These are phyloP conservation scores for Aelia acuminata DNA, from an alignment of 2,888 invertebrate genomes.

Conservation along the genomic window DNA sequence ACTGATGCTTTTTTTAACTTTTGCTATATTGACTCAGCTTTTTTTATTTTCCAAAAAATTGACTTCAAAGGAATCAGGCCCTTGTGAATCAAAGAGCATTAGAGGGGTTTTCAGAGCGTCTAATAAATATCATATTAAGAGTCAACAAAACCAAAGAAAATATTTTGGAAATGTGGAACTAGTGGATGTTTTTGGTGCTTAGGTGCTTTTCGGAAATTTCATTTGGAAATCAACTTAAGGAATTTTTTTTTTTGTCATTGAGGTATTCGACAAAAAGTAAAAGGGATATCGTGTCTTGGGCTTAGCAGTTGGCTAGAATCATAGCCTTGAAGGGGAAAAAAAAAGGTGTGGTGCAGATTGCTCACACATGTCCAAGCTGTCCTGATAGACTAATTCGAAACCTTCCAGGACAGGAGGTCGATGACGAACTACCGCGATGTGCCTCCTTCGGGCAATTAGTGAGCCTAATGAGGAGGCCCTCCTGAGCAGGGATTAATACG, in stretches of 20 bases:
- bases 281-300: neutral
- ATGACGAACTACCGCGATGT: neutral
- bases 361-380: neutral
- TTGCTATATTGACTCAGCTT: neutral
- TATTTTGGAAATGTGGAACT: too few relatives aligned
- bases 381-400: neutral
- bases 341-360: neutral
- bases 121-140: too few relatives aligned
- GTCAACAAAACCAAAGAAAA: too few relatives aligned
- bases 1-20: neutral
- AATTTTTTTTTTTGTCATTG: too few relatives aligned
- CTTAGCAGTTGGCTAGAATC: neutral
- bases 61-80: neutral
- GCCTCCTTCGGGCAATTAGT: conserved; percentile 22
- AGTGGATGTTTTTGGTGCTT: too few relatives aligned
- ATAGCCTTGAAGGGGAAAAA: neutral
- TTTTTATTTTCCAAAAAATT: too few relatives aligned
- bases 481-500: conserved; percentile 13
- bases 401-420: neutral
- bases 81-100: too few relatives aligned
- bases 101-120: too few relatives aligned
- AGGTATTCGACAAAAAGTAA: neutral
- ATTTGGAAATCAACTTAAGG: too few relatives aligned
- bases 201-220: too few relatives aligned
- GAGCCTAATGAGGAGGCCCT: conserved; percentile 19